Conservation (phyloP, 2,888 invertebrate species). For the Congeria kusceri region DNA sequence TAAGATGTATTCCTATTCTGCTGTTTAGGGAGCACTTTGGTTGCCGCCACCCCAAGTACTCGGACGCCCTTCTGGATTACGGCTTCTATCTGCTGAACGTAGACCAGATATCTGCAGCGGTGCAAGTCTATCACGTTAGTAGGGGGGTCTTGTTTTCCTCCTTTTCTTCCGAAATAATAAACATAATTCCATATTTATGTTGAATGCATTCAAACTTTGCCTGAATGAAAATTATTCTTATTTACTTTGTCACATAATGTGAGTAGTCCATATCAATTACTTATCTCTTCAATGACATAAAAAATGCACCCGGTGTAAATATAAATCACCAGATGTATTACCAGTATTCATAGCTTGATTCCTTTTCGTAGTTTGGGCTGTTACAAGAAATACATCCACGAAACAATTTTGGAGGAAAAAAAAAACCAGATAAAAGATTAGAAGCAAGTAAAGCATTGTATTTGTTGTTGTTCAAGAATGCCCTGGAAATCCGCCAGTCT, state of each 20-base stretch:
- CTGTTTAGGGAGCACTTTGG: constrained; percentile 85
- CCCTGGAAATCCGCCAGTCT: constrained; percentile 90
- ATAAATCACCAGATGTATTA: too few species aligned
- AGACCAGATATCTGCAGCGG: constrained; percentile 93
- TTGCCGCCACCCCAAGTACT: constrained; percentile 91
- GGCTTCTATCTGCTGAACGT: constrained; percentile 96
- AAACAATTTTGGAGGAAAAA: too few species aligned
- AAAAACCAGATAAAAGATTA: too few species aligned
- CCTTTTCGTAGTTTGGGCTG: too few species aligned
- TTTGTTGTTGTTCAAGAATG: constrained; percentile 80
- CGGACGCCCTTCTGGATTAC: constrained; percentile 94
- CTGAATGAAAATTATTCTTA: not conserved
- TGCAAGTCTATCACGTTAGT: constrained; percentile 92
- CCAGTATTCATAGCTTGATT: too few species aligned
- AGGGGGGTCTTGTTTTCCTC: not conserved
- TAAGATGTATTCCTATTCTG: constrained; percentile 17
- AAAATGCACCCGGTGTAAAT: too few species aligned
- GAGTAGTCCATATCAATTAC: too few species aligned
- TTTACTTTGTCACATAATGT: too few species aligned
- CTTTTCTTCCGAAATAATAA: not conserved
- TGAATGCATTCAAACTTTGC: not conserved
- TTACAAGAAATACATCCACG: too few species aligned
- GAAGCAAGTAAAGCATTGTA: too few species aligned
- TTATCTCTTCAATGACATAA: too few species aligned
- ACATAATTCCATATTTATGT: not conserved